Conservation (phyloP, 2,888 invertebrate species). For the Drosophila recens region DNA sequence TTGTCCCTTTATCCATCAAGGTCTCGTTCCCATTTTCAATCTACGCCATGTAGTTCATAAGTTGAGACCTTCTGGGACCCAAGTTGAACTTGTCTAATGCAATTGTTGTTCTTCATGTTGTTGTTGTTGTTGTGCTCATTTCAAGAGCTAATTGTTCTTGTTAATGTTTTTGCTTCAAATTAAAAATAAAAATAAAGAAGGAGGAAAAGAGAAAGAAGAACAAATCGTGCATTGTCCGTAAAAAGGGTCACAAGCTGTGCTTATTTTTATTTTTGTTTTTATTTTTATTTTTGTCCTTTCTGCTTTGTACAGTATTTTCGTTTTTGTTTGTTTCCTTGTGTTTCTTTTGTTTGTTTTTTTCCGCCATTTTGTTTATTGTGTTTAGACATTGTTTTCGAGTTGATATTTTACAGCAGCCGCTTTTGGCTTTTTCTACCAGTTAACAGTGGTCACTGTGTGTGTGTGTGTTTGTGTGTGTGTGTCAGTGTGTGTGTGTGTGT, state of each 20-base stretch:
- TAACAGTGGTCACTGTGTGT: conserved; percentile 42
- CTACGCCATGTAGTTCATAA: conserved; percentile 19
- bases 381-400: conserved; percentile 76
- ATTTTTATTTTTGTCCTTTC: conserved; percentile 29
- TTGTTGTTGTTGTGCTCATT: conserved; percentile 53
- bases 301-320: conserved; percentile 44
- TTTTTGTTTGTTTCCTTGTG: conserved; percentile 19
- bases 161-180: conserved; percentile 71
- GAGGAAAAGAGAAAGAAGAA: conserved; percentile 2
- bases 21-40: conserved; percentile 34
- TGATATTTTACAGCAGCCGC: conserved; percentile 72
- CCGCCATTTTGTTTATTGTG: conserved; percentile 78
- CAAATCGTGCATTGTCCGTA: conserved; percentile 63
- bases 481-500: not conserved
- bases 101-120: conserved; percentile 41
- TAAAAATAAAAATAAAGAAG: conserved; percentile 31
- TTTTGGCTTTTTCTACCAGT: conserved; percentile 50
- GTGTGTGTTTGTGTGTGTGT: conserved; percentile 9
- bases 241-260: conserved; percentile 76
- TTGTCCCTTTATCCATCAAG: conserved; percentile 18
- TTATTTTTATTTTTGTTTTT: conserved; percentile 41
- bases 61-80: conserved; percentile 7
- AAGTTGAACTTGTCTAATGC: conserved; percentile 49
- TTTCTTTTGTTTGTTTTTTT: conserved; percentile 36
- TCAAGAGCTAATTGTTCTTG: conserved; percentile 76